Base-by-base conservation (phyloP, 2,113 vertebrate species). In the Poicephalus gulielmi region DNA sequence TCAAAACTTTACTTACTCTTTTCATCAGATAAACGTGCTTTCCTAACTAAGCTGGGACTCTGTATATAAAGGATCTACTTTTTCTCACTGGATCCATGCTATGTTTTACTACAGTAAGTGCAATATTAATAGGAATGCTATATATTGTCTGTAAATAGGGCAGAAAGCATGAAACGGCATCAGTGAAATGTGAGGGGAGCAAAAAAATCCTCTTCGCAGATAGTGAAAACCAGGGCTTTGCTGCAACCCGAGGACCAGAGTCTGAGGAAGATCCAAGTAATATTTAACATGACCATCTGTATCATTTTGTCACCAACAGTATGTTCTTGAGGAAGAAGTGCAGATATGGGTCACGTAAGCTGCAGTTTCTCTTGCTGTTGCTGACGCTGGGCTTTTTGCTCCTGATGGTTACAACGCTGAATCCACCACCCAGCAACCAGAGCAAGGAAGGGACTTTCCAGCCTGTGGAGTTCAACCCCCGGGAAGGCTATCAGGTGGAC, bases 251-350 rank as follows among this genome's bases (percentile, higher is more conserved):
- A 91, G 81, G 78, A 66, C n/a, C 43, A 81, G 77, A 76, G 66
- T 64, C 83, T 73, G 85, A 94, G 89, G 69, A 85, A 91, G 76
- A 95, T 70, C 68, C 46, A 70, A 69, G 82, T 11, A 35, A 37
- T 96, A 94, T 96, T 92, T 98, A 97, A 95, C 95, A 97, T 98
- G 97, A 98, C 95, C 93, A 92, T 98, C 96, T 97, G 97, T 96
- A 43, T 64, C 28, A 5, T 96, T 96, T 96, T 84, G 93, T 94
- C 83, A 91, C 78, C 92, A 92, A 96, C 97, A 97, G 70, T 28
- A 99, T 99, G 99, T 97, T 98, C 86, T 69, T 96, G 86, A 98
- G 87, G 97, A 98, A 97, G 96, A 97, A 98, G 49, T 95, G 95
- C 96, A 96, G 98, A 95, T 97, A 80, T 11, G 84, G 96, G 81